These are phyloP conservation scores for Chaetura pelagica DNA, from an alignment of 2,113 vertebrate genomes.

Conservation along the genomic window DNA sequence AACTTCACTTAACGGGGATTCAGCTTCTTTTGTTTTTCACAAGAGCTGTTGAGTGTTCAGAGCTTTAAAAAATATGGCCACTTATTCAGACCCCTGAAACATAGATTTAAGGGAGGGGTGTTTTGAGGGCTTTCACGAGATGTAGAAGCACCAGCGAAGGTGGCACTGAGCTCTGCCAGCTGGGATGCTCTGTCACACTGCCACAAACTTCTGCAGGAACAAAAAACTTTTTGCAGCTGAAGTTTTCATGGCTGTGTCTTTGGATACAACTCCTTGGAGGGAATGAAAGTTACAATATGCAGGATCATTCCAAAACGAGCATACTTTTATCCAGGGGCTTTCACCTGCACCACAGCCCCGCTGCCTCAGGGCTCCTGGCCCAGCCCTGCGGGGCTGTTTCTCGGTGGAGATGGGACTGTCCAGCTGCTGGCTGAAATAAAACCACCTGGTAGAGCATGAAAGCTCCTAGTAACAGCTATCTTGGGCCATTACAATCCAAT, in stretches of 20 bases:
- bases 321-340: not conserved
- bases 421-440: not conserved
- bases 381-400: not conserved
- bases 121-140: not conserved
- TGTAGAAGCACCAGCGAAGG: not conserved
- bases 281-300: accelerated
- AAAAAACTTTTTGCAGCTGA: not conserved
- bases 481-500: not conserved
- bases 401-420: not conserved
- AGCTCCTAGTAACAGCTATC: not conserved
- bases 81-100: not conserved
- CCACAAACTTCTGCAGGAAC: not conserved
- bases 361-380: not conserved
- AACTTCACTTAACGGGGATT: not conserved
- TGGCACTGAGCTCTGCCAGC: not conserved
- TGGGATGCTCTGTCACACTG: accelerated
- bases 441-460: not conserved
- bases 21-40: slow-evolving; percentile 31
- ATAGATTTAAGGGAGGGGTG: not conserved
- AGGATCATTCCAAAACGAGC: not conserved
- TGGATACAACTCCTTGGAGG: not conserved
- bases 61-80: not conserved
- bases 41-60: slow-evolving; percentile 15
- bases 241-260: not conserved
- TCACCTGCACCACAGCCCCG: not conserved